Base-by-base conservation (phyloP, 2,113 vertebrate species). In the Phoxinus phoxinus region DNA sequence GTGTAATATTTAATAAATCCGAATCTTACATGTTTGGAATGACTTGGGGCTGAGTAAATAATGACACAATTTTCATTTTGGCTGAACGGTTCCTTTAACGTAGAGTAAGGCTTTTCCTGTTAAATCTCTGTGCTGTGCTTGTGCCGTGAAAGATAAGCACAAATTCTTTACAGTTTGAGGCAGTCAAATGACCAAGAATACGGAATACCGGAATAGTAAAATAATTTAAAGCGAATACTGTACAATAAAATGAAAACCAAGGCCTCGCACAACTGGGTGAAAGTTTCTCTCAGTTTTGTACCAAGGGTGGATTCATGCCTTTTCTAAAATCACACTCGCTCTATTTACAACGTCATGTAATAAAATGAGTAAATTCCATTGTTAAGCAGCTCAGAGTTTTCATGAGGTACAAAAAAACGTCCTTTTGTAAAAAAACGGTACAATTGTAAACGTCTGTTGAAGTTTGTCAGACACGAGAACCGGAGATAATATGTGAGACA, bases 381-480 rank as follows among this genome's bases (percentile, higher is more conserved):
- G 63, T 83, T 30, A 32, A 82, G 78, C 72, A 83, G 73, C 65
- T 88, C 44, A 86, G 58, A 81, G 61, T 83, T 76, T 71, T 27
- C 63, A 86, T 85, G 87, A 89, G 87, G 72, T 89, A 89, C 84
- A 76, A 76, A 86, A 86, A 84, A 89, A 73, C 81, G 86, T 86
- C 71, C 78, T 76, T 81, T 72, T 80, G 84, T 86, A 84, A 48
- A 87, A 87, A 87, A 87, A 85, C 53, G 78, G 81, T 85, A 87
- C 83, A 81, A 80, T 85, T 88, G 86, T 89, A 87, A 88, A 88
- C 88, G 81, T 88, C 71, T 86, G 82, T 51, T 21, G 46, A 48
- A 84, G 7, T 69, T 65, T 37, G 51, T 23, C 79, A 69, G 61
- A 81, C 59, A 81, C 44, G 84, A 85, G 32, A 84, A 72, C 69